Conservation (phyloP, 2,797 vertebrate genomes). For the Gephyroberyx darwinii region DNA sequence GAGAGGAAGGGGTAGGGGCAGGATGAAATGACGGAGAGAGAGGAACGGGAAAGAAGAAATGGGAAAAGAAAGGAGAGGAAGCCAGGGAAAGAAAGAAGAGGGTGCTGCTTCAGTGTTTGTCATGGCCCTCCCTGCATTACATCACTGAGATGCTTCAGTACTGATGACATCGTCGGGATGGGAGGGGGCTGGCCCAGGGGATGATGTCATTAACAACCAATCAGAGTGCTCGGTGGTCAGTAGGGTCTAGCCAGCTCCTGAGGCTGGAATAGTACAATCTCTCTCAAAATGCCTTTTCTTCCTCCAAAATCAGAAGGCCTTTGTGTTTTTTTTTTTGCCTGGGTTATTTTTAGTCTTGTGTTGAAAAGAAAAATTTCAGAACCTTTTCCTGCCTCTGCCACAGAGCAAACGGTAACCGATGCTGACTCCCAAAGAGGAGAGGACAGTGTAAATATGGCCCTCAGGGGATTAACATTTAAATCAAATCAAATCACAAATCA, state of each 20-base stretch:
- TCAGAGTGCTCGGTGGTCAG: slow-evolving; percentile 48
- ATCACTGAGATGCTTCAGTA: slow-evolving; percentile 80
- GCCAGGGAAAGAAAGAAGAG: slow-evolving; percentile 29
- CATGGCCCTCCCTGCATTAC: slow-evolving; percentile 77
- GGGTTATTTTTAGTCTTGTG: slow-evolving; percentile 64
- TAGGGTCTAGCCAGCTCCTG: slow-evolving; percentile 47
- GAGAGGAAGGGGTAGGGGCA: slow-evolving; percentile 28
- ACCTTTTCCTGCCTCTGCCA: slow-evolving; percentile 30
- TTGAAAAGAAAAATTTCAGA: slow-evolving; percentile 58
- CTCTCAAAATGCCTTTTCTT: slow-evolving; percentile 58
- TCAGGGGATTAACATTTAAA: slow-evolving; percentile 29
- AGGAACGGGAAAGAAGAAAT: slow-evolving; percentile 22
- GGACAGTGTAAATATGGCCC: slow-evolving; percentile 37
- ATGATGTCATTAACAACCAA: slow-evolving; percentile 82
- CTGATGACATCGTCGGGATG: slow-evolving; percentile 77
- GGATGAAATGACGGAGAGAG: slow-evolving; percentile 40
- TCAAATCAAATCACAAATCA: too few species aligned
- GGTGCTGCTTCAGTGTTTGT: slow-evolving; percentile 54
- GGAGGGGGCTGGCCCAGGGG: slow-evolving; percentile 54
- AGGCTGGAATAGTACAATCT: slow-evolving; percentile 51
- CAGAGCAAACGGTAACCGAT: slow-evolving; percentile 38
- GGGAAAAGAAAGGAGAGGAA: slow-evolving; percentile 35
- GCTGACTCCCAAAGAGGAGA: slow-evolving; percentile 27
- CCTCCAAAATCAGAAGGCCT: slow-evolving; percentile 41
- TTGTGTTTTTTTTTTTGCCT: slow-evolving; percentile 40